These are phyloP conservation scores for Leiothrix lutea DNA, from an alignment of 2,113 vertebrate species.

Conservation along the genomic window DNA sequence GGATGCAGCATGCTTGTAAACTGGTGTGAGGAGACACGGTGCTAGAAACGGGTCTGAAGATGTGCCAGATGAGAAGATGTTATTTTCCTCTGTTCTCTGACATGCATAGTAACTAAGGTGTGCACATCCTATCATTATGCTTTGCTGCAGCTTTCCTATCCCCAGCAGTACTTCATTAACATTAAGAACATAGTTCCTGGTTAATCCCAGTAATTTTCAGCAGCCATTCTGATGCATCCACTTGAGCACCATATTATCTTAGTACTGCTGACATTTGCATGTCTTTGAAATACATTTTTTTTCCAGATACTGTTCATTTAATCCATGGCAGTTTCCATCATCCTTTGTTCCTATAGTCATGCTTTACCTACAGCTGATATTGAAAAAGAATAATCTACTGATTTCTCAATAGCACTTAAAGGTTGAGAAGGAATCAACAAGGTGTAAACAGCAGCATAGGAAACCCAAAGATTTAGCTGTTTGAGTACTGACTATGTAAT, in stretches of 20 bases:
- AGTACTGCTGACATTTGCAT: slow-evolving; percentile 53
- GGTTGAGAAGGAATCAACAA: slow-evolving; percentile 37
- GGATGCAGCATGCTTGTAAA: background rate
- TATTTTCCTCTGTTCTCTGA: background rate
- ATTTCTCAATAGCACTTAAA: slow-evolving; percentile 38
- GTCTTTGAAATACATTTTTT: slow-evolving; percentile 42
- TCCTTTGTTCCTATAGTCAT: slow-evolving; percentile 8
- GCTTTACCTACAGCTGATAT: background rate
- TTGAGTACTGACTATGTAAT: background rate
- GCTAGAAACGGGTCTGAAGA: background rate
- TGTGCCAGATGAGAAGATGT: background rate
- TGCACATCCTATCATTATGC: slow-evolving; percentile 1
- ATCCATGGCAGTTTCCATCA: background rate
- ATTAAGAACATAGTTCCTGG: slow-evolving; percentile 35
- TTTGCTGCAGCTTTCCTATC: background rate
- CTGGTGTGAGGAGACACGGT: background rate
- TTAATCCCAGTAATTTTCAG: slow-evolving; percentile 66
- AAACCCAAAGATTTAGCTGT: background rate
- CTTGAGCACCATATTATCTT: slow-evolving; percentile 46
- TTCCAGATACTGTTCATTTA: slow-evolving; percentile 12
- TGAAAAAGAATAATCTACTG: slow-evolving; percentile 9
- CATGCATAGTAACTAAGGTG: background rate
- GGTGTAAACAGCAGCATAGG: slow-evolving; percentile 11
- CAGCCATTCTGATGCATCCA: slow-evolving; percentile 41
- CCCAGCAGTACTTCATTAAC: slow-evolving; percentile 49